A percentile compares a stretch with the other conserved stretches of the same genome.
Conservation (phyloP, 2,113 vertebrate species). For the Coreoperca whiteheadi region DNA sequence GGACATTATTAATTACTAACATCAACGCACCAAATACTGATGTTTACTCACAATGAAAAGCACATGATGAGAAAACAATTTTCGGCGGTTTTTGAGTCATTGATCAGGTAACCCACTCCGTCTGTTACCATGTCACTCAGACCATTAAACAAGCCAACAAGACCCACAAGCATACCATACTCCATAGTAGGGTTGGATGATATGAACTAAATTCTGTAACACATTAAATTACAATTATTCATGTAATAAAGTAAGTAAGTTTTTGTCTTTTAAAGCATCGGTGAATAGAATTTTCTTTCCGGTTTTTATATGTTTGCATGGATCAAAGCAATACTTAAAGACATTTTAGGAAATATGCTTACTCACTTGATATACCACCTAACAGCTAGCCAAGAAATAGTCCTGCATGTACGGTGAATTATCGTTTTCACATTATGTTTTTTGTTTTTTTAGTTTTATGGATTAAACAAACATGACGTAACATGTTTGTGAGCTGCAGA, state of each 20-base stretch:
- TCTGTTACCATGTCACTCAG: too few relatives aligned
- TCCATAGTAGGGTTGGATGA: neutral
- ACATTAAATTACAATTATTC: neutral
- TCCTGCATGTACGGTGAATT: too few relatives aligned
- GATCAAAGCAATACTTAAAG: neutral
- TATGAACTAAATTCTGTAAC: too few relatives aligned
- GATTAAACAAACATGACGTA: too few relatives aligned
- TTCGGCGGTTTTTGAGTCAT: neutral
- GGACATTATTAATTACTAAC: constrained; percentile 38
- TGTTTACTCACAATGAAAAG: constrained; percentile 18
- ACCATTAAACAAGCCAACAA: neutral
- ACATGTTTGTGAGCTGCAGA: too few relatives aligned
- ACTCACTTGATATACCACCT: neutral
- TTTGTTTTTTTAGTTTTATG: too few relatives aligned
- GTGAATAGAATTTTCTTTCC: neutral
- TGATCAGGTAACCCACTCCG: neutral
- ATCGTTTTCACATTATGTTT: too few relatives aligned
- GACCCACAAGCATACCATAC: neutral
- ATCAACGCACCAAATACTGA: constrained; percentile 1
- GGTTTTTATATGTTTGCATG: neutral
- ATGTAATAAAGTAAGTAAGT: too few relatives aligned
- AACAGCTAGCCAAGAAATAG: too few relatives aligned
- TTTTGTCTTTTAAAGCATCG: neutral
- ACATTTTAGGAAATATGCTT: neutral
- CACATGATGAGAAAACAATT: neutral